These are phyloP conservation scores for Acrobasis repandana DNA, from an alignment of 2,888 invertebrate species.

Conservation along the genomic window DNA sequence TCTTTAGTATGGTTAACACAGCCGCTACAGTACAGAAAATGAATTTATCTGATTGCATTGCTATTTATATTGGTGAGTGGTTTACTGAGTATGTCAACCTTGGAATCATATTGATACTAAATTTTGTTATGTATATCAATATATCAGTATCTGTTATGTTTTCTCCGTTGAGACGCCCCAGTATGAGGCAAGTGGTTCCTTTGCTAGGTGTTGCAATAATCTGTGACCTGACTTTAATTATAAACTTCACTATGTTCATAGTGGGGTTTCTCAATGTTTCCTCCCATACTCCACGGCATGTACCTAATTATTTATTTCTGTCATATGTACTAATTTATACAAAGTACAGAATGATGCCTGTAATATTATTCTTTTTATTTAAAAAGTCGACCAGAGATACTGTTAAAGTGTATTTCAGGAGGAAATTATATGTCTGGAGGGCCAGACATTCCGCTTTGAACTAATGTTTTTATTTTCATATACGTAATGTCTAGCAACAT, in stretches of 20 bases:
- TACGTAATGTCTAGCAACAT: too few species aligned
- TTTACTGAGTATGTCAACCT: neutral
- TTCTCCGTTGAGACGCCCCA: neutral
- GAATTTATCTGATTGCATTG: neutral
- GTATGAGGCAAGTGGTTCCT: neutral
- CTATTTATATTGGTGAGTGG: neutral
- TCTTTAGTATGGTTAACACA: too few species aligned
- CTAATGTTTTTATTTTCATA: too few species aligned
- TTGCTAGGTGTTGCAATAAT: neutral
- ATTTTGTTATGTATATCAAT: neutral
- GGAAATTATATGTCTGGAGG: neutral
- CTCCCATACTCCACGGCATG: neutral
- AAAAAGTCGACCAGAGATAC: conserved; percentile 3
- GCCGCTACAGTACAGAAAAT: too few species aligned
- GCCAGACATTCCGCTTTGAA: conserved; percentile 1
- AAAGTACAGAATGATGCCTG: neutral
- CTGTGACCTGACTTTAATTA: conserved; percentile 3
- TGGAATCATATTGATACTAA: neutral
- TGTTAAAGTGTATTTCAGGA: neutral
- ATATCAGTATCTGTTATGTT: neutral
- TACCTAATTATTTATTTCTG: too few species aligned
- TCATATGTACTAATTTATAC: neutral
- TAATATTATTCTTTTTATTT: neutral
- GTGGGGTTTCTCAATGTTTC: too few species aligned
- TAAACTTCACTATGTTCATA: conserved; percentile 1